A percentile compares a stretch with the other conserved stretches of the same genome.
phyloP scores from a whole-genome alignment of 2,113 vertebrate species.

The Hipposideros armiger region DNA sequence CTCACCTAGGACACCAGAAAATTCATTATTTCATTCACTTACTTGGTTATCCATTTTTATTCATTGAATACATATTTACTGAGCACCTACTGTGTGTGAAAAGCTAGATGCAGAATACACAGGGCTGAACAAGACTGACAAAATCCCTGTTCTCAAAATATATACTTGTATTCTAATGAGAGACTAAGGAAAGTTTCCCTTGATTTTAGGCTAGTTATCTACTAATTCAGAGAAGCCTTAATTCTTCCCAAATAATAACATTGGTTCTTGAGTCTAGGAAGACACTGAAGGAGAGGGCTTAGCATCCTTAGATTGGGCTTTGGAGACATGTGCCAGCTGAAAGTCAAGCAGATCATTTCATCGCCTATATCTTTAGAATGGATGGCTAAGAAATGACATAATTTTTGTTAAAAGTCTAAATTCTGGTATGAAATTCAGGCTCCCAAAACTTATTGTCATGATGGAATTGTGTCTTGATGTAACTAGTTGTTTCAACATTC shows the following conservation, averaged over 20 bases:
- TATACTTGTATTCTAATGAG: not conserved
- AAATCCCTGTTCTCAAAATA: not conserved
- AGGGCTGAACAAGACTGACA: not conserved
- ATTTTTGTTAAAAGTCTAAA: constrained; percentile 66
- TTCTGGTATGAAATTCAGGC: constrained; percentile 14
- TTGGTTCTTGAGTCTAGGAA: not conserved
- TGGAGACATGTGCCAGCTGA: not conserved
- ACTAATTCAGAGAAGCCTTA: not conserved
- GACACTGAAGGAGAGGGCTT: not conserved
- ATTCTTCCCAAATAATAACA: not conserved
- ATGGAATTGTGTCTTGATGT: constrained; percentile 22
- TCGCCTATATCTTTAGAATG: not conserved
- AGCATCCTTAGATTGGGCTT: not conserved
- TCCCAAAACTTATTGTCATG: not conserved
- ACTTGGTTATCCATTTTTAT: not conserved
- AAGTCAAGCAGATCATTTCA: not conserved
- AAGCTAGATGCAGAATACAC: not conserved
- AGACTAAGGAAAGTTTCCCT: not conserved
- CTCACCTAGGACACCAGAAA: not conserved
- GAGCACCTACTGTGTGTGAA: not conserved
- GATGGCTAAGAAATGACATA: constrained; percentile 9
- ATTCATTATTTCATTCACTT: not conserved
- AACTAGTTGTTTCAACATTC: constrained; percentile 36
- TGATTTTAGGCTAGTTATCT: not conserved
- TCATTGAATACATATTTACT: not conserved